Base-by-base conservation (phyloP, 1,140 invertebrate genomes). In the Drosophila kikkawai region DNA sequence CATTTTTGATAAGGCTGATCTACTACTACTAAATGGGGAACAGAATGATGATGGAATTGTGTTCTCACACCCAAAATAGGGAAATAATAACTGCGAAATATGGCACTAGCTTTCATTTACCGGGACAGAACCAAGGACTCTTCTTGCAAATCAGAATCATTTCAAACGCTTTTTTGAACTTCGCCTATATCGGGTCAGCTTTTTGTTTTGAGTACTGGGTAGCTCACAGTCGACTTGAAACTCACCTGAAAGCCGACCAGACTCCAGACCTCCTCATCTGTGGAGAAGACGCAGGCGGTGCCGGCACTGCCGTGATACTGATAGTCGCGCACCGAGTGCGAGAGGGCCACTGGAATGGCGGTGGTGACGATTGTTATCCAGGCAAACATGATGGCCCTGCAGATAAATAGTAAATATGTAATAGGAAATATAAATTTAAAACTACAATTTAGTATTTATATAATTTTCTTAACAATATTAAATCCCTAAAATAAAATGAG, bases 311-410 rank as follows among this genome's bases (percentile, higher is more conserved):
- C 93, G 66, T 94, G 94, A 76, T 95, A 95, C 50, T 93, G 94
- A 82, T 96, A 96, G 58, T 94, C 94, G 55, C 96, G 94, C 85
- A 96, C 95, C n/a, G 96, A 97, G 88, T 97, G 97, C 67, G 96
- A 95, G 36, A 97, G 93, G 17, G 97, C 94, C 0, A 96, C 95
- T 6, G 97, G 97, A 22, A 96, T 95, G 6, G 96, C 96, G 22
- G 95, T 95, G 29, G 95, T 94, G 8, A 97, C 93, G 32, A 98
- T 97, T 34, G 98, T 94, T 12, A 96, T 93, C 98, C 98, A 99
- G 19, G 95, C 95, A 70, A 96, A 93, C 22, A 94, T 94, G 70
- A 98, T 97, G 29, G 97, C 97, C 42, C 44, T 95, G 12, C 15
- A 11, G 11, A 29, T 15, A n/a, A n/a, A 11, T 5, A 50, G 4